Evolutionary conservation across 2,113 vertebrate species (phyloP).

Genomic region (Phyllostomus hastatus): DNA sequence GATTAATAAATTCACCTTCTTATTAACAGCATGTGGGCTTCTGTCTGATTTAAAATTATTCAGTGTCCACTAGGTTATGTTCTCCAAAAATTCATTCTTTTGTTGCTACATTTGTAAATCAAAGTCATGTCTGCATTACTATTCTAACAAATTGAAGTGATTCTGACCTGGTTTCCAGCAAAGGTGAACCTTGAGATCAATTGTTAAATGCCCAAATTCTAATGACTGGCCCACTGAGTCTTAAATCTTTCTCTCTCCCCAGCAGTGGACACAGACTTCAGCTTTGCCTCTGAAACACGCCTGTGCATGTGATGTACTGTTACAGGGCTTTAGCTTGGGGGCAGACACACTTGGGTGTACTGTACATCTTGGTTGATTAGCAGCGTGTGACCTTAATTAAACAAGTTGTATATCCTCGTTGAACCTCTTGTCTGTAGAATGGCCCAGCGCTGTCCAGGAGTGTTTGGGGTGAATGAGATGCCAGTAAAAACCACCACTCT

Average conservation of each 20-base stretch:
- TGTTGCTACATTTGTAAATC: not conserved
- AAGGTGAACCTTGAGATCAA: not conserved
- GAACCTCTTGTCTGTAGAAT: not conserved
- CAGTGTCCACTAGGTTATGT: not conserved
- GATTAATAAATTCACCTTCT: conserved; percentile 4
- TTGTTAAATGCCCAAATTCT: not conserved
- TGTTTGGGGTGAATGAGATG: not conserved
- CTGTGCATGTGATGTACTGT: not conserved
- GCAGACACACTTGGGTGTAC: not conserved
- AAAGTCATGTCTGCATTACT: conserved; percentile 7
- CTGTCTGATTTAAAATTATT: conserved; percentile 23
- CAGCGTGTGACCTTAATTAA: not conserved
- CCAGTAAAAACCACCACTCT: not conserved
- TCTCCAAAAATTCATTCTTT: not conserved
- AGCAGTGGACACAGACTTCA: not conserved
- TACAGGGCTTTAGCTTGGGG: not conserved
- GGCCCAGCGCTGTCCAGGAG: not conserved
- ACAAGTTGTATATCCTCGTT: not conserved
- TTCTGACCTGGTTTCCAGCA: not conserved
- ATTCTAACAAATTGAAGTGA: not conserved
- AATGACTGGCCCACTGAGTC: not conserved
- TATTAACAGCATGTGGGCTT: not conserved
- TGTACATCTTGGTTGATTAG: not conserved
- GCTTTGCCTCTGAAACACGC: not conserved
- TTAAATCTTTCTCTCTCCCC: not conserved